Evolutionary conservation across 2,888 invertebrate genomes (phyloP).

Genomic region (Drosophila differens): DNA sequence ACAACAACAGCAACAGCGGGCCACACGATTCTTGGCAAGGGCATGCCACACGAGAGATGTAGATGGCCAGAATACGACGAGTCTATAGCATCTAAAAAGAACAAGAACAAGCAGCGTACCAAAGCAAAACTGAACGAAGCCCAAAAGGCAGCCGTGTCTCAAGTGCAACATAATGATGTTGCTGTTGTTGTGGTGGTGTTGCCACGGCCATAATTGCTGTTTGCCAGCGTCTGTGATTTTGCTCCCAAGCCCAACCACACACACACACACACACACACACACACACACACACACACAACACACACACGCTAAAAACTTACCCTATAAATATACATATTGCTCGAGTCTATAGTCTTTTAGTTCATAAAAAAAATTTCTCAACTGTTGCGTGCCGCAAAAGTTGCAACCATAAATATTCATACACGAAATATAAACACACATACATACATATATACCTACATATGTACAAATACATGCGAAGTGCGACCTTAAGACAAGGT

Average conservation of each 20-base stretch:
- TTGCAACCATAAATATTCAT: constrained; percentile 56
- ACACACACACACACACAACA: constrained; percentile 18
- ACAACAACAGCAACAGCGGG: constrained; percentile 5
- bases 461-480: neutral
- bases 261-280: constrained; percentile 20
- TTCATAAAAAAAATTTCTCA: constrained; percentile 12
- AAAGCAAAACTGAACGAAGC: constrained; percentile 41
- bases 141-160: constrained; percentile 45
- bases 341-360: constrained; percentile 22
- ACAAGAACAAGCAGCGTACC: constrained; percentile 19
- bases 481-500: constrained; percentile 64
- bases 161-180: constrained; percentile 65
- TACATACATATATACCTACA: neutral
- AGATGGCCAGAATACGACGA: constrained; percentile 22
- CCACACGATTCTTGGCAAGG: constrained; percentile 58
- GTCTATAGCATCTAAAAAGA: constrained; percentile 18
- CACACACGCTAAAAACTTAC: constrained; percentile 18
- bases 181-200: constrained; percentile 33
- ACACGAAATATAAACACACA: constrained; percentile 2
- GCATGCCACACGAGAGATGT: constrained; percentile 51
- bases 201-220: constrained; percentile 62
- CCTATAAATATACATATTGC: constrained; percentile 33
- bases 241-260: constrained; percentile 38
- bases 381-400: constrained; percentile 48
- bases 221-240: constrained; percentile 56